These are phyloP conservation scores for Potamilus streckersoni DNA, from an alignment of 1,140 invertebrate species.

Conservation along the genomic window DNA sequence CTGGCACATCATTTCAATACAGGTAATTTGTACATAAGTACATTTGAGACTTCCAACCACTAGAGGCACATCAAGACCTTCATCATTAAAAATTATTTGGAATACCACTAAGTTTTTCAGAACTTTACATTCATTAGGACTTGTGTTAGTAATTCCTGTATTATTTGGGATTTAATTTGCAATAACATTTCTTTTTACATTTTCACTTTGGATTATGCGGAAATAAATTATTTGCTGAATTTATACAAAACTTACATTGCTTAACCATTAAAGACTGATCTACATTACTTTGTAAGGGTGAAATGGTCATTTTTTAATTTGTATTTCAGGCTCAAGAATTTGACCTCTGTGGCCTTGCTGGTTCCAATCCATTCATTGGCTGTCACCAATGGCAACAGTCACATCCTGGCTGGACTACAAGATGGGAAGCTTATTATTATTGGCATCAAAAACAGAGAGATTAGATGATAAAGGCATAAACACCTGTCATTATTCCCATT, in stretches of 20 bases:
- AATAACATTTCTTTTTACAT: too few species aligned
- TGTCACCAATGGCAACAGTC: slow-evolving; percentile 73
- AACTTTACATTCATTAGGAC: too few species aligned
- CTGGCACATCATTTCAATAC: too few species aligned
- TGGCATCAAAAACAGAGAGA: slow-evolving; percentile 51
- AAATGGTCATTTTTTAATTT: slow-evolving; percentile 30
- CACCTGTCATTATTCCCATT: not conserved
- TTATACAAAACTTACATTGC: not conserved
- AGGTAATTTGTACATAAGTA: too few species aligned
- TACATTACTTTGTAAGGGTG: slow-evolving; percentile 47
- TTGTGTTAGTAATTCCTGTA: too few species aligned
- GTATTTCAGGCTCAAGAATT: slow-evolving; percentile 53
- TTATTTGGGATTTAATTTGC: too few species aligned
- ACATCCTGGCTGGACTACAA: slow-evolving; percentile 73
- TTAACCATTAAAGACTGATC: not conserved
- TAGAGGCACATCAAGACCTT: too few species aligned
- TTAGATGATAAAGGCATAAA: slow-evolving; percentile 22
- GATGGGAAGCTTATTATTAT: slow-evolving; percentile 76
- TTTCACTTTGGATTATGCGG: too few species aligned
- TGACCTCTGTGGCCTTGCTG: slow-evolving; percentile 71
- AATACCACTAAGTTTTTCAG: too few species aligned
- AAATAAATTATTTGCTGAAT: not conserved
- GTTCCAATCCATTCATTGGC: slow-evolving; percentile 73
- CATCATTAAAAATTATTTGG: too few species aligned
- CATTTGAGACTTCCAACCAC: too few species aligned